Evolutionary conservation across 2,888 invertebrate species (phyloP).

Genomic region (Sipha maydis): DNA sequence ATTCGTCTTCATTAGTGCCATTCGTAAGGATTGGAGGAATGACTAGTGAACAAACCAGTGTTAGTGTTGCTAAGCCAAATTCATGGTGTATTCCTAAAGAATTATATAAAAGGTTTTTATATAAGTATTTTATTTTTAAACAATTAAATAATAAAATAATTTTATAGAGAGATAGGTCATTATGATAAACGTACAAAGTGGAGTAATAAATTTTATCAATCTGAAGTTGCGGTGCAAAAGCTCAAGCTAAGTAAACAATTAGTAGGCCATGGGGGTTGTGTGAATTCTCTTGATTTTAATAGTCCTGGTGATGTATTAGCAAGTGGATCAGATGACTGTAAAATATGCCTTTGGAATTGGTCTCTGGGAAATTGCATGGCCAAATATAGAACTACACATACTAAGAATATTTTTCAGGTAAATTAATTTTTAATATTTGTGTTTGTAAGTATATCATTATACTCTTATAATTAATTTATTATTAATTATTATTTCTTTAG

Average conservation of each 20-base stretch:
- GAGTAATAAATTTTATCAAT: slow-evolving; percentile 78
- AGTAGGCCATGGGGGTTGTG: slow-evolving; percentile 86
- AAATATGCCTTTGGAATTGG: slow-evolving; percentile 93
- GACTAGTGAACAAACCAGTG: neutral
- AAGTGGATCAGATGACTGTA: slow-evolving; percentile 91
- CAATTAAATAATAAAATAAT: neutral
- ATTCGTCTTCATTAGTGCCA: neutral
- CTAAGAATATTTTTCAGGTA: slow-evolving; percentile 85
- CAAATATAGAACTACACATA: slow-evolving; percentile 83
- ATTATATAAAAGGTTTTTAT: slow-evolving; percentile 35
- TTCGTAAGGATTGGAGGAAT: too few relatives aligned
- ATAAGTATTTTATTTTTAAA: neutral
- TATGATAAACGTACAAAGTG: slow-evolving; percentile 27
- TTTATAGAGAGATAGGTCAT: slow-evolving; percentile 43
- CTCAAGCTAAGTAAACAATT: slow-evolving; percentile 82
- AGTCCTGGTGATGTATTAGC: slow-evolving; percentile 80
- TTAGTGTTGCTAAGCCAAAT: neutral
- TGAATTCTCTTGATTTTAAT: slow-evolving; percentile 92
- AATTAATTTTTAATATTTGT: neutral
- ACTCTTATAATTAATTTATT: neutral
- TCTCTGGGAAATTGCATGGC: slow-evolving; percentile 75
- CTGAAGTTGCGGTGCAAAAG: slow-evolving; percentile 83
- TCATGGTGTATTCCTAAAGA: slow-evolving; percentile 6
- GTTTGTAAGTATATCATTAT: neutral
- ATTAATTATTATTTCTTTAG: slow-evolving; percentile 67